Percentiles rank a stretch among this genome's conserved stretches.
Evolutionary conservation across 1,140 invertebrate species (phyloP).

Genomic region (Drosophila sechellia): DNA sequence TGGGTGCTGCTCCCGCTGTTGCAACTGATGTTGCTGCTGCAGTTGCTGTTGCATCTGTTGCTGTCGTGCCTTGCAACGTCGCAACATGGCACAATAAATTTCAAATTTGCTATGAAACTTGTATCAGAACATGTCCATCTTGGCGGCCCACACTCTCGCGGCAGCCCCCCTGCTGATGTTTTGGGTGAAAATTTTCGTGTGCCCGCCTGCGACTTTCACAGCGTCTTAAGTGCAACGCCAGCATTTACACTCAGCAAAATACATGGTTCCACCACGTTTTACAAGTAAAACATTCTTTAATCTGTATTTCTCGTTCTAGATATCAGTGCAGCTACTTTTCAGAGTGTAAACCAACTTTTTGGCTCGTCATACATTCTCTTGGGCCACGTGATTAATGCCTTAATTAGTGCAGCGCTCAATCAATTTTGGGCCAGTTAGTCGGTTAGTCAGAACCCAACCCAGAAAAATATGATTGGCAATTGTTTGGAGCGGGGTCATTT

Average conservation of each 20-base stretch:
- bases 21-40: slow-evolving; percentile 33
- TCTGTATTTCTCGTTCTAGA: neutral
- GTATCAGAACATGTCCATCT: slow-evolving; percentile 83
- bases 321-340: neutral
- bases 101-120: slow-evolving; percentile 81
- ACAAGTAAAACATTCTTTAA: too few species aligned
- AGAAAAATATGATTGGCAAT: slow-evolving; percentile 61
- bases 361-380: slow-evolving; percentile 24
- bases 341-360: slow-evolving; percentile 15
- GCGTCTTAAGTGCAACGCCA: slow-evolving; percentile 22
- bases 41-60: slow-evolving; percentile 52
- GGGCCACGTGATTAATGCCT: slow-evolving; percentile 68
- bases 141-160: slow-evolving; percentile 61
- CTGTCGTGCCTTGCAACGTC: slow-evolving; percentile 36
- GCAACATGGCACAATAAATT: slow-evolving; percentile 72
- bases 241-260: slow-evolving; percentile 6
- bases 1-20: slow-evolving; percentile 60
- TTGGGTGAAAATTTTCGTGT: slow-evolving; percentile 66
- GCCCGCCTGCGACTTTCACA: slow-evolving; percentile 54
- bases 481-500: slow-evolving; percentile 59
- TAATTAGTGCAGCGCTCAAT: slow-evolving; percentile 69
- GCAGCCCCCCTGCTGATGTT: slow-evolving; percentile 9
- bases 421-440: slow-evolving; percentile 33
- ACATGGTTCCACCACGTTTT: too few species aligned
- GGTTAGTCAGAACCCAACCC: slow-evolving; percentile 63